A percentile compares a stretch with the other conserved stretches of the same genome.
Conservation (phyloP, 1,140 invertebrate species). For the Leguminivora glycinivorella region DNA sequence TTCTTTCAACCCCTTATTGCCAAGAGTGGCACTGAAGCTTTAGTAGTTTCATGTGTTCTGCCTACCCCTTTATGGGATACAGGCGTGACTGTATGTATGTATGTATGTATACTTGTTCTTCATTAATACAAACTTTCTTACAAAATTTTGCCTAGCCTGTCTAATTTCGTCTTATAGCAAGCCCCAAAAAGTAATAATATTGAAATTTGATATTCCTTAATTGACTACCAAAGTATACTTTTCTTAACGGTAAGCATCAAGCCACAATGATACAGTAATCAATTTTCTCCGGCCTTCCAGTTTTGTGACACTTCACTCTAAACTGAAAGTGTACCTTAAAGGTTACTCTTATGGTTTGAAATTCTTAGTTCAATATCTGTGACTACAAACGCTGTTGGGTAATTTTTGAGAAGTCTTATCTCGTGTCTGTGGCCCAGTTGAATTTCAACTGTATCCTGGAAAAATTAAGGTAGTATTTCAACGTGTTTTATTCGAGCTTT, state of each 20-base stretch:
- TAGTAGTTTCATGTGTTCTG: too few relatives aligned
- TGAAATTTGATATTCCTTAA: neutral
- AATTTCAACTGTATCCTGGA: neutral
- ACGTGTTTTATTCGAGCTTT: neutral
- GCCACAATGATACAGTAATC: slow-evolving; percentile 9
- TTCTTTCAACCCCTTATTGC: too few relatives aligned
- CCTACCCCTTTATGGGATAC: too few relatives aligned
- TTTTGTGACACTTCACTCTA: neutral
- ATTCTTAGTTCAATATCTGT: neutral
- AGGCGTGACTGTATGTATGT: too few relatives aligned
- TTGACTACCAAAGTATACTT: neutral
- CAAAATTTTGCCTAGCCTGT: neutral
- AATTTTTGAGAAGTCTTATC: neutral
- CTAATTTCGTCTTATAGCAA: neutral
- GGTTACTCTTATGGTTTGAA: neutral
- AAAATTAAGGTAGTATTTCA: neutral
- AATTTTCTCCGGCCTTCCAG: slow-evolving; percentile 3
- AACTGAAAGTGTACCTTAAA: neutral
- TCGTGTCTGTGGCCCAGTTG: neutral
- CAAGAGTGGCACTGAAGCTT: too few relatives aligned
- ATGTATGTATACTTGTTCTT: too few relatives aligned
- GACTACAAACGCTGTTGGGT: neutral
- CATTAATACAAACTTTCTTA: too few relatives aligned
- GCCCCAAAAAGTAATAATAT: neutral
- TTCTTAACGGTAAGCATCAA: neutral